Conservation (phyloP, 2,113 vertebrate species). For the Zosterops lateralis region DNA sequence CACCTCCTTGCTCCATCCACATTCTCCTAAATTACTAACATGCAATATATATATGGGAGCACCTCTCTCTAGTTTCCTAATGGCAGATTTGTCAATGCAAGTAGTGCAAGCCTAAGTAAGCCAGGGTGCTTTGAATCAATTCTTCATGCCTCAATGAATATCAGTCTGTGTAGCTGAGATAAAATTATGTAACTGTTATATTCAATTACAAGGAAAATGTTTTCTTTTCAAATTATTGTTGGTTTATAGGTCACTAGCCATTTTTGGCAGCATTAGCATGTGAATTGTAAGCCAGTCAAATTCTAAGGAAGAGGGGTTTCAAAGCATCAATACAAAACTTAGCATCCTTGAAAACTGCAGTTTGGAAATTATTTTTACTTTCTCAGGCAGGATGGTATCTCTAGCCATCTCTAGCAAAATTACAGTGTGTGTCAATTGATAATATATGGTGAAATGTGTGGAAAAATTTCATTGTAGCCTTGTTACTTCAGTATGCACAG, state of each 20-base stretch:
- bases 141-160: background rate
- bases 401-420: background rate
- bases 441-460: background rate
- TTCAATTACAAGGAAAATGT: background rate
- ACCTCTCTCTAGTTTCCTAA: background rate
- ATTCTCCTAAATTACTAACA: background rate
- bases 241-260: background rate
- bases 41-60: background rate
- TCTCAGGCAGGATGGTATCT: background rate
- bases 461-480: conserved; percentile 1
- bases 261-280: background rate
- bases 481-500: background rate
- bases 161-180: background rate
- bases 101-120: background rate
- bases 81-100: background rate
- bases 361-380: background rate
- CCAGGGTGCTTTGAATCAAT: background rate
- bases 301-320: background rate
- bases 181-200: background rate
- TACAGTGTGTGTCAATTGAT: background rate
- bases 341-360: background rate
- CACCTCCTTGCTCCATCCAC: background rate
- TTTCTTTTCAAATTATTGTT: background rate
- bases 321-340: background rate
- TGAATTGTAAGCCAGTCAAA: background rate